Evolutionary conservation across 2,113 vertebrate genomes (phyloP), one percentile per base, ranked within the genome.

Genomic region (Thermophis baileyi): DNA sequence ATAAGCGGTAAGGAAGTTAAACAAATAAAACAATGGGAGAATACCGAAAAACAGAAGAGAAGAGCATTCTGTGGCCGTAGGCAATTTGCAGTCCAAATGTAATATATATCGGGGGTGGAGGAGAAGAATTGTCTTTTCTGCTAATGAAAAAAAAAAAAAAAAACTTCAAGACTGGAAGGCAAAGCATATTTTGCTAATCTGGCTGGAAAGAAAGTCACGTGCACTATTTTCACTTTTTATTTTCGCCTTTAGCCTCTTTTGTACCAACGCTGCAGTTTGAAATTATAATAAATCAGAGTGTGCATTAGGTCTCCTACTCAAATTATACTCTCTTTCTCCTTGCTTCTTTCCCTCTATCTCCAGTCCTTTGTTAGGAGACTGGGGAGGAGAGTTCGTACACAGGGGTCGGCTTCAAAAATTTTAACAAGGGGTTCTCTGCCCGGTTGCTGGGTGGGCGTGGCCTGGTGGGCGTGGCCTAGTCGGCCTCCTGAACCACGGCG

Each of bases 191-290:
- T 74, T 0, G 35, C 16, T 30, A 63, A 60, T 86, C 92, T 50
- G 40, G 92, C 40, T 91, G 95, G 93, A 90, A 94, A 51, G 88
- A 90, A 91, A 95, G 92, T 92, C 95, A 94, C 0, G 0, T 88
- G 35, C 2, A 20, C 60, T 92, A 93, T 46, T 89, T 57, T 89
- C 46, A 90, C 0, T 51, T 50, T 92, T 3, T 0, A 47, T 57
- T 90, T 63, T 50, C 18, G 12, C 44, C 60, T n/a, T 63, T n/a
- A 24, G 0, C 87, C 49, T 91, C 60, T 91, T 95, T 96, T 92
- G 25, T 94, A 94, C 94, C 89, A 53, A 0, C 9, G 46, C 94
- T 94, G 95, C 96, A 92, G 0, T 85, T 49, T 89, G 91, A 47
- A 89, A 18, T 0, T 5, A 8, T 7, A 93, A 93, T 95, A 94